Evolutionary conservation across 2,888 invertebrate genomes (phyloP).

Genomic region (Cantharis flavilabris): DNA sequence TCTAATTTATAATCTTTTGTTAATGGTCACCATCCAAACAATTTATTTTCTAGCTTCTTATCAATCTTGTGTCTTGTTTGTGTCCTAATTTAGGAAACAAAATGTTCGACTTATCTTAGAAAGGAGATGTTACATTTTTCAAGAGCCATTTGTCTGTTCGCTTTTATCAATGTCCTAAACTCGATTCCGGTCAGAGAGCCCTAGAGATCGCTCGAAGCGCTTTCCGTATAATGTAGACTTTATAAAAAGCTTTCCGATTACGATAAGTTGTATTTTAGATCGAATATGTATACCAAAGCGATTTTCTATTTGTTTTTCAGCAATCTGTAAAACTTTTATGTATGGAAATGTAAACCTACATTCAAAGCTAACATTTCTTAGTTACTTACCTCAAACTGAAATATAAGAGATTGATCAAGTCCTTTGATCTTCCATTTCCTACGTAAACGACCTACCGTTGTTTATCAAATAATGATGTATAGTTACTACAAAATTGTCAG

Average conservation of each 20-base stretch:
- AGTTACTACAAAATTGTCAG: neutral
- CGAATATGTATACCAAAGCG: constrained; percentile 36
- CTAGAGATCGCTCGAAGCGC: constrained; percentile 19
- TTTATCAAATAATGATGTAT: neutral
- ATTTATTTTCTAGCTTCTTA: constrained; percentile 36
- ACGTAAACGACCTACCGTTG: neutral
- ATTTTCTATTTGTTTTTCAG: constrained; percentile 50
- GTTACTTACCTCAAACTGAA: constrained; percentile 37
- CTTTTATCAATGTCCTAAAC: constrained; percentile 26
- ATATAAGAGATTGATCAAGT: constrained; percentile 40
- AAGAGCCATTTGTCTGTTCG: constrained; percentile 32
- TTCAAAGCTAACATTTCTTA: constrained; percentile 37
- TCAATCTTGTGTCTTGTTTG: constrained; percentile 37
- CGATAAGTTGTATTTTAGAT: constrained; percentile 32
- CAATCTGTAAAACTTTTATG: constrained; percentile 48
- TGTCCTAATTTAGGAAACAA: constrained; percentile 34
- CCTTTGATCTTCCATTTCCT: constrained; percentile 41
- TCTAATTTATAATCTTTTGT: constrained; percentile 20
- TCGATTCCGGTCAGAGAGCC: constrained; percentile 22
- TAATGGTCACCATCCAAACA: constrained; percentile 27
- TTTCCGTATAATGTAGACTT: constrained; percentile 15
- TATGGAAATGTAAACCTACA: constrained; percentile 49
- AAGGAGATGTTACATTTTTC: constrained; percentile 25
- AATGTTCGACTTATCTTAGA: constrained; percentile 33
- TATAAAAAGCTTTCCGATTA: constrained; percentile 34